These are phyloP conservation scores for Perognathus longimembris DNA, from an alignment of 2,113 vertebrate species.

Conservation along the genomic window DNA sequence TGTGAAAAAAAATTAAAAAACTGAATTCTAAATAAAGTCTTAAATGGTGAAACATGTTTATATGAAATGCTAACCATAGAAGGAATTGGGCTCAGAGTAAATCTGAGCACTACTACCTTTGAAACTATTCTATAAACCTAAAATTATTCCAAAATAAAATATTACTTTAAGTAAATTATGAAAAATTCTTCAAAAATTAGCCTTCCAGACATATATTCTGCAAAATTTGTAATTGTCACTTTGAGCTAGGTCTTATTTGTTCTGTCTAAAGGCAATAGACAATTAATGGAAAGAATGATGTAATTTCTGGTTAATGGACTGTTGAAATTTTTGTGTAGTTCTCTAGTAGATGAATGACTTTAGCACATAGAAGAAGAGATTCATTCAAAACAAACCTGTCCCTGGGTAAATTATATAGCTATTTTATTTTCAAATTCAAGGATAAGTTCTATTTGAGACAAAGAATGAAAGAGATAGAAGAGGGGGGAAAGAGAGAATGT, in stretches of 20 bases:
- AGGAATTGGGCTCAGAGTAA: background rate
- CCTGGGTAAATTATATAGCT: background rate
- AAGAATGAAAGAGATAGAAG: background rate
- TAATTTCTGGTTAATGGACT: background rate
- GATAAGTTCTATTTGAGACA: background rate
- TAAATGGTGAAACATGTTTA: background rate
- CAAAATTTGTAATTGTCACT: background rate
- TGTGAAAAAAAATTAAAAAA: background rate
- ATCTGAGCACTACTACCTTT: background rate
- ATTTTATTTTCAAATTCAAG: background rate
- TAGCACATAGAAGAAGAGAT: background rate
- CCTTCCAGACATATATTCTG: background rate
- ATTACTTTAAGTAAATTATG: background rate
- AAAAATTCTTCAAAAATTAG: background rate
- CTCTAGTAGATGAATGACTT: background rate
- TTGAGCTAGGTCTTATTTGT: background rate
- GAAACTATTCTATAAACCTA: background rate
- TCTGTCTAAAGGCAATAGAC: background rate
- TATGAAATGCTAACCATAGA: background rate
- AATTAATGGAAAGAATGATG: background rate
- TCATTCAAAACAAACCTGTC: background rate
- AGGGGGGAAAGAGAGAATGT: background rate
- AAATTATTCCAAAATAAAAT: background rate
- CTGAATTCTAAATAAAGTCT: slow-evolving; percentile 19
- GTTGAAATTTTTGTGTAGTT: background rate